phyloP scores from a whole-genome alignment of 1,140 invertebrate species.

The Drosophila rufa region DNA sequence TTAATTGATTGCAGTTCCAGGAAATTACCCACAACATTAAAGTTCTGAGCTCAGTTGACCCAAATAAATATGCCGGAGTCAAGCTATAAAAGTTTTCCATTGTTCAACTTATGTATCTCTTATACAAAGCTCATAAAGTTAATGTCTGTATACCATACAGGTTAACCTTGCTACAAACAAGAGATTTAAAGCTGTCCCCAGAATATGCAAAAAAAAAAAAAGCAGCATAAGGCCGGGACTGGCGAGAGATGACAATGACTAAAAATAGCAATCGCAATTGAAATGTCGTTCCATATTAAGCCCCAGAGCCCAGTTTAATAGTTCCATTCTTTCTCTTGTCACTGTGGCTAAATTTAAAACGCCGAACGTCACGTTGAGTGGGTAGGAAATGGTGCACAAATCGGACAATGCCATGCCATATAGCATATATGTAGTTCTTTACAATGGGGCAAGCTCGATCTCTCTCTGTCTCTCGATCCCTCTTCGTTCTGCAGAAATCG shows the following conservation, averaged over 20 bases:
- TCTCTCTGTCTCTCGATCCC: slow-evolving; percentile 19
- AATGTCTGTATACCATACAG: slow-evolving; percentile 29
- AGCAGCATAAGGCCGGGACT: slow-evolving; percentile 27
- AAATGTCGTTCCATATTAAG: slow-evolving; percentile 80
- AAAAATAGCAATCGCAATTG: slow-evolving; percentile 80
- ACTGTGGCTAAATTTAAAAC: slow-evolving; percentile 80
- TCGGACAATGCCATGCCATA: slow-evolving; percentile 29
- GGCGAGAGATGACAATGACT: slow-evolving; percentile 73
- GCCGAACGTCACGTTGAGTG: slow-evolving; percentile 58
- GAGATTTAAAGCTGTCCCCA: slow-evolving; percentile 21
- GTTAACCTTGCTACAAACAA: slow-evolving; percentile 61
- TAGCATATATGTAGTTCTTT: slow-evolving; percentile 26
- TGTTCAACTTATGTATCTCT: not conserved
- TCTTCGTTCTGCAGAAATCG: slow-evolving; percentile 47
- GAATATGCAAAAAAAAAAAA: slow-evolving; percentile 69
- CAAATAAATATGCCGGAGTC: not conserved
- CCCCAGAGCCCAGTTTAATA: slow-evolving; percentile 36
- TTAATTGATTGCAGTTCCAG: slow-evolving; percentile 1
- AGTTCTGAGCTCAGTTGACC: not conserved
- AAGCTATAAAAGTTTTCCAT: not conserved
- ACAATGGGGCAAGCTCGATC: slow-evolving; percentile 27
- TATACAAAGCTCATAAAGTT: not conserved
- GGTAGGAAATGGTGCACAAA: slow-evolving; percentile 64
- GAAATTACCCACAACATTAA: not conserved
- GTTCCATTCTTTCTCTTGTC: slow-evolving; percentile 33